These are phyloP conservation scores for Brachionus angularis DNA, from an alignment of 1,140 invertebrate species.

Conservation along the genomic window DNA sequence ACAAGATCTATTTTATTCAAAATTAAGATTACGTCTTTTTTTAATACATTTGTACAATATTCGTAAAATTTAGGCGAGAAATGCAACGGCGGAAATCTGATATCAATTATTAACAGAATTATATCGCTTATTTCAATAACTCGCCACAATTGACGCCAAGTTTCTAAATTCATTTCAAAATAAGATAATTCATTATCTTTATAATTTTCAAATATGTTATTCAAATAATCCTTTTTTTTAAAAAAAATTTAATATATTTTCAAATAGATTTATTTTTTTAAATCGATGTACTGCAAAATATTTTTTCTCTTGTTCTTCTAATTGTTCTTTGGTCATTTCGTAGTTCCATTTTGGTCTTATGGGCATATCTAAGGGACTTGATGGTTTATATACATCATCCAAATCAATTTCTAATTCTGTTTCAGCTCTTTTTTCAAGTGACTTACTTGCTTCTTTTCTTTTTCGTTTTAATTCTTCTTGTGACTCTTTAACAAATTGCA, in stretches of 20 bases:
- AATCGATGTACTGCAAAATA: slow-evolving; percentile 55
- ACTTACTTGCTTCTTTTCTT: slow-evolving; percentile 50
- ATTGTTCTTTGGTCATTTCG: slow-evolving; percentile 65
- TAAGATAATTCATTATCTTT: slow-evolving; percentile 63
- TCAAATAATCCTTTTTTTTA: slow-evolving; percentile 65
- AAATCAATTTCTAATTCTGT: slow-evolving; percentile 65
- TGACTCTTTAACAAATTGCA: slow-evolving; percentile 57
- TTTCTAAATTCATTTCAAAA: slow-evolving; percentile 85
- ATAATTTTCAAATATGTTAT: slow-evolving; percentile 60
- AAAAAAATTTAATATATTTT: slow-evolving; percentile 25
- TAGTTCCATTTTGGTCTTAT: slow-evolving; percentile 75
- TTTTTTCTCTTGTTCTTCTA: slow-evolving; percentile 63
- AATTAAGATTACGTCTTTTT: slow-evolving; percentile 78
- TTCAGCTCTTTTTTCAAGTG: slow-evolving; percentile 50
- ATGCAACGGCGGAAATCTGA: slow-evolving; percentile 70
- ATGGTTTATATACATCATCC: slow-evolving; percentile 68
- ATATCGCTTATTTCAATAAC: slow-evolving; percentile 85
- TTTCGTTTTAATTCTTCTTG: slow-evolving; percentile 55
- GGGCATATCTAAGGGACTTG: slow-evolving; percentile 68
- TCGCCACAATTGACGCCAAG: slow-evolving; percentile 85
- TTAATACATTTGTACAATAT: slow-evolving; percentile 68
- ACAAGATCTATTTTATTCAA: slow-evolving; percentile 88
- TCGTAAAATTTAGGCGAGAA: slow-evolving; percentile 84
- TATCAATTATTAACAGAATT: slow-evolving; percentile 75
- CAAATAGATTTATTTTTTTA: neutral